A percentile compares a stretch with the other conserved stretches of the same genome.
phyloP scores from a whole-genome alignment of 2,797 vertebrate genomes.

The Squalus acanthias region DNA sequence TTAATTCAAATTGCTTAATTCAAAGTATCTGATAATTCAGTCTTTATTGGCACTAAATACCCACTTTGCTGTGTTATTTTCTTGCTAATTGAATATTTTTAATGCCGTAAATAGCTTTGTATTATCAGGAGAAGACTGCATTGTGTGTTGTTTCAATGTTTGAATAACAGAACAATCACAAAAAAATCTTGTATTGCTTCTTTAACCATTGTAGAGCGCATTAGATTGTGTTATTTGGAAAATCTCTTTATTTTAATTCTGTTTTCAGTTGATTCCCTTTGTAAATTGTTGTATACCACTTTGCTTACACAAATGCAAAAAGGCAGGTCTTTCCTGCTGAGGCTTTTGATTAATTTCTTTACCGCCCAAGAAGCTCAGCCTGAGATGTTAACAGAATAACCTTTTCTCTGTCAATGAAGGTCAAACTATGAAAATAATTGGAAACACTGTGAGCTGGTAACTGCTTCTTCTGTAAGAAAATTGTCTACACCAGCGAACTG shows the following conservation, averaged over 20 bases:
- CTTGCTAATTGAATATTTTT: neutral
- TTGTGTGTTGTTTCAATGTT: neutral
- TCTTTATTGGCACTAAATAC: neutral
- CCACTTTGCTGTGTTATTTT: neutral
- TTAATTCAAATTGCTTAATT: neutral
- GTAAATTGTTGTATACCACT: neutral
- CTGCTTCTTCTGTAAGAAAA: neutral
- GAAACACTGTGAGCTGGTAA: neutral
- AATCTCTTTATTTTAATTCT: neutral
- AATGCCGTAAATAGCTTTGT: neutral
- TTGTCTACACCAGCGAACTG: neutral
- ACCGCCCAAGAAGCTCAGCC: neutral
- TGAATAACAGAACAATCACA: neutral
- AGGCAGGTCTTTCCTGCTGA: neutral
- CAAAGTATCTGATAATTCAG: neutral
- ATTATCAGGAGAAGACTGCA: neutral
- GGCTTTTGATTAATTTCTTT: slow-evolving; percentile 25
- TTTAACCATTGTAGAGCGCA: neutral
- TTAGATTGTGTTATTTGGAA: neutral
- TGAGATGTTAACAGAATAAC: neutral
- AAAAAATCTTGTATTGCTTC: neutral
- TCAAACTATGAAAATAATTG: neutral
- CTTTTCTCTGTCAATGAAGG: slow-evolving; percentile 10
- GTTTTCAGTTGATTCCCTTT: neutral
- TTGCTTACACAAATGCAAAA: neutral